Base-by-base conservation (phyloP, 2,888 invertebrate species). In the Hyles lineata region DNA sequence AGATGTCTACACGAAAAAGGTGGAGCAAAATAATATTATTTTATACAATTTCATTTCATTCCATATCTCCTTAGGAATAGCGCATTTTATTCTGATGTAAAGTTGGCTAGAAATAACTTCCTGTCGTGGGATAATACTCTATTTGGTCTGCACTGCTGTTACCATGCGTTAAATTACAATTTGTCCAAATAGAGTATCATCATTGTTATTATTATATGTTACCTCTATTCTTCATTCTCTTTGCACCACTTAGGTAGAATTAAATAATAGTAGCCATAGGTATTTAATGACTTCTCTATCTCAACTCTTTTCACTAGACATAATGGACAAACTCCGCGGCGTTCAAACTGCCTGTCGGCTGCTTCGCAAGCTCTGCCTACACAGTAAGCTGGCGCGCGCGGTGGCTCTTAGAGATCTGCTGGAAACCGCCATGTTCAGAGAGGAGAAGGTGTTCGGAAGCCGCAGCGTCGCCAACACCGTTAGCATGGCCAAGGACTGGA, bases 351-450 rank as follows among this genome's bases (percentile, higher is more conserved):
- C 96, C 0, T 96, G 95, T 73, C 94, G 95, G 0, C 90, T 98
- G 50, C 90, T 98, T 0, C 95, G 96, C 75, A 95, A 96, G 43
- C 91, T 97, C 69, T 97, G 97, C 73, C 86, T 94, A 0, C 96
- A 95, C 82, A 96, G 96, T 19, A 96, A 97, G 83, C 94, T 97
- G 19, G 97, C 97, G 0, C 95, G 97, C 60, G 96, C 97, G 0
- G 91, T 97, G 25, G 97, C 97, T 1, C 85, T 98, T 3, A 90
- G 97, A 2, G 97, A 97, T 78, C 87, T 98, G 19, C 87, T 98
- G 0, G 97, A 97, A 82, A 95, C 96, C 1, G 96, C 97, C 58
- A 94, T 98, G 81, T 97, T 97, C 80, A 92, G 96, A 19, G 96
- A 96, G 61, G 96, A 96, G 59, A 87, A 95, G 70, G 92, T 96